Evolutionary conservation across 2,797 vertebrate species (phyloP), one percentile per base, ranked within the genome.

Genomic region (Fistularia tabacaria): DNA sequence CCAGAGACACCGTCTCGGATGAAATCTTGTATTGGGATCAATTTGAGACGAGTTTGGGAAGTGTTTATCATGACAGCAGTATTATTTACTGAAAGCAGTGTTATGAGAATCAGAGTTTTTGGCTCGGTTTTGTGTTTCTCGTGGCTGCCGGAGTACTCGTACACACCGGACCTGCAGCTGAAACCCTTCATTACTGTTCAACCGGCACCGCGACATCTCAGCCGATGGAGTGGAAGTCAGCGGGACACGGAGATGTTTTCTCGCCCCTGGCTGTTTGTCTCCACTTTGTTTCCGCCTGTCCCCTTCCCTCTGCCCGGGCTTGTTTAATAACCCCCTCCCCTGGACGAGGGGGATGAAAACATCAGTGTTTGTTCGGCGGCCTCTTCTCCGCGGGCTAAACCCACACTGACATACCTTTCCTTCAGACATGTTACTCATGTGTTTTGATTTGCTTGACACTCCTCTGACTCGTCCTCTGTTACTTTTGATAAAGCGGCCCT

Each of bases 201-300:
- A 25, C 25, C 25, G 25, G 25, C 25, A 5, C 25, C 25, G 25
- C 25, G 25, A 25, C 5, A 25, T 25, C 25, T 25, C 25, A 25
- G 25, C 25, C 5, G 25, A 25, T 5, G 25, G 25, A 25, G 25
- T 25, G 25, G 25, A 25, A 25, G 25, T 5, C 25, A 25, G 25
- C 25, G 25, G 14, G 54, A 63, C 1, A 14, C 36, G 40, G 37
- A 14, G 41, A 45, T 10, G 46, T 63, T 41, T 42, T 9, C 57
- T 54, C 47, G 66, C 61, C 69, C 49, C 13, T 38, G 67, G 75
- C 58, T 77, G 52, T 66, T 72, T 76, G 15, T 46, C 41, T 25
- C 38, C 36, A 1, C 46, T 10, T 53, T 13, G 25, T 1, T 51
- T 51, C 43, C 36, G 6, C 52, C 37, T 1, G 8, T 62, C 46